Evolutionary conservation across 2,113 vertebrate species (phyloP).

Genomic region (Furnarius figulus): DNA sequence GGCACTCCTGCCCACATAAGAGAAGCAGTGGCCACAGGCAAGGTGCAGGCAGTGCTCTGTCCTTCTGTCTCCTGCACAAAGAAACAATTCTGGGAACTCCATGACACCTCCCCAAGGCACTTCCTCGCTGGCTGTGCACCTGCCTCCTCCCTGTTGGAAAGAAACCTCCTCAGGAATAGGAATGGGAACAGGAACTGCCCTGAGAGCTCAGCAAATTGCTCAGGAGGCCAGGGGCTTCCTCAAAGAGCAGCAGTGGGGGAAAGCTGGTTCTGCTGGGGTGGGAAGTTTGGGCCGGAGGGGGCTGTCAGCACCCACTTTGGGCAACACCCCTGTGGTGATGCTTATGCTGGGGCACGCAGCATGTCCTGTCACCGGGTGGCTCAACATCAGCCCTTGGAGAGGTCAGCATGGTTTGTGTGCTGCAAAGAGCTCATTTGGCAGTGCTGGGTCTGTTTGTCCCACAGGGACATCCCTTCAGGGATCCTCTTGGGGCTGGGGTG

Average conservation of each 20-base stretch:
- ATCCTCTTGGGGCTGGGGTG: background rate
- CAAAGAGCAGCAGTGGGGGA: background rate
- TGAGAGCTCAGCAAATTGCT: background rate
- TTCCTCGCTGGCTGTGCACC: background rate
- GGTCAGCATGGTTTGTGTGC: background rate
- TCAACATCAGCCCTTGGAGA: background rate
- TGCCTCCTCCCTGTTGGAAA: background rate
- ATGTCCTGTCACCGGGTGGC: accelerated
- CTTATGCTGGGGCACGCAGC: background rate
- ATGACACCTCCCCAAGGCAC: background rate
- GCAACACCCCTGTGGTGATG: background rate
- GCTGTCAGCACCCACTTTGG: background rate
- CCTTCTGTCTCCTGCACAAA: constrained; percentile 29
- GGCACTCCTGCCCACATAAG: background rate
- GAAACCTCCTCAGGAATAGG: background rate
- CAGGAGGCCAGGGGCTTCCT: background rate
- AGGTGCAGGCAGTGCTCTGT: background rate
- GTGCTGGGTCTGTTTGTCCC: background rate
- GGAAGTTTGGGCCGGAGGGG: background rate
- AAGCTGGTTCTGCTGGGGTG: accelerated
- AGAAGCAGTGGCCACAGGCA: background rate
- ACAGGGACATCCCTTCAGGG: background rate
- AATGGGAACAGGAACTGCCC: background rate
- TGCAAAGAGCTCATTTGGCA: accelerated
- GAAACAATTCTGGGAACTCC: constrained; percentile 73